Evolutionary conservation across 2,888 invertebrate species (phyloP).

Genomic region (Spialia ferax): DNA sequence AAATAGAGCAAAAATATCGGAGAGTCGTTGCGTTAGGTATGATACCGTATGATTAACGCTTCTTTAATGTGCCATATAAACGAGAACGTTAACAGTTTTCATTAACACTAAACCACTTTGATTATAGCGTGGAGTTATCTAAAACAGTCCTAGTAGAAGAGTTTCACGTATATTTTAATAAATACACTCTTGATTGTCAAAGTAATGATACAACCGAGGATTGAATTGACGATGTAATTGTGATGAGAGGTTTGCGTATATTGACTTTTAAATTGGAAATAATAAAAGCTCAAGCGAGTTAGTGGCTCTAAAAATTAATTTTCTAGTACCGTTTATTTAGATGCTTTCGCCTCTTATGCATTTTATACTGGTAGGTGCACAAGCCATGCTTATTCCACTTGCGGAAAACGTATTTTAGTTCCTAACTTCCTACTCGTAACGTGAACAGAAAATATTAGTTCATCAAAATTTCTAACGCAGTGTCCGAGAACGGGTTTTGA

Average conservation of each 20-base stretch:
- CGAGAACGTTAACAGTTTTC: constrained; percentile 13
- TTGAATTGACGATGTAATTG: constrained; percentile 18
- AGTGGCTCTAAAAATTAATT: neutral
- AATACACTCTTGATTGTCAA: constrained; percentile 12
- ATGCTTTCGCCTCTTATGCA: neutral
- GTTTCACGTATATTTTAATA: constrained; percentile 8
- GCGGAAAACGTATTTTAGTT: too few relatives aligned
- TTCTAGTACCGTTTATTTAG: neutral
- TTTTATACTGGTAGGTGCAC: neutral
- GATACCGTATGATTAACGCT: constrained; percentile 10
- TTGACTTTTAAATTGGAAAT: constrained; percentile 18
- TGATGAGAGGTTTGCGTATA: constrained; percentile 5
- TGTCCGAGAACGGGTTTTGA: too few relatives aligned
- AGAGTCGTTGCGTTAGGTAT: constrained; percentile 10
- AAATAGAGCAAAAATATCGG: neutral
- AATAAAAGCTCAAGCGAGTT: constrained; percentile 9
- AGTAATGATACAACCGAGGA: constrained; percentile 1
- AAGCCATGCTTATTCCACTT: neutral
- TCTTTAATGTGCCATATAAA: constrained; percentile 9
- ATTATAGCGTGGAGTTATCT: constrained; percentile 15
- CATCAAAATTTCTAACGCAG: too few relatives aligned
- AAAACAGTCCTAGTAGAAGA: constrained; percentile 6
- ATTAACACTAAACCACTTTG: constrained; percentile 21
- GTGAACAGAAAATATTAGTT: too few relatives aligned
- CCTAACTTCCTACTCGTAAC: too few relatives aligned